Base-by-base conservation (phyloP, 2,113 vertebrate genomes). In the Globicephala melas region DNA sequence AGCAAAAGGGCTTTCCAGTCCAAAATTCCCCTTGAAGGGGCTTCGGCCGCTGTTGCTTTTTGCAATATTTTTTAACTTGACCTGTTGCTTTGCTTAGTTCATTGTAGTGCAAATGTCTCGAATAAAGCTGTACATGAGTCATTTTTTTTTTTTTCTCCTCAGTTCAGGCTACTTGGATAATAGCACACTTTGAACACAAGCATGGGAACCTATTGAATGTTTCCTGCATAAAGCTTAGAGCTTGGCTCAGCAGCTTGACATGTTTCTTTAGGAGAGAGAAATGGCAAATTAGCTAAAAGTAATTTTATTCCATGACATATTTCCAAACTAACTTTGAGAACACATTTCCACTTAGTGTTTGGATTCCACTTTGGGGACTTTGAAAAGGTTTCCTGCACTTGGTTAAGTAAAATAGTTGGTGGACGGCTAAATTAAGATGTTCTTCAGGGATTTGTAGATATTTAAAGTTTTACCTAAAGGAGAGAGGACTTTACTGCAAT, bases 31-130 rank as follows among this genome's bases (percentile, higher is more conserved):
- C 88, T 97, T 93, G 41, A 98, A 84, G 96, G 62, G 23, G 58
- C 23, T 96, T 96, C 44, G 47, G 67, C 95, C 92, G 92, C 38
- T 92, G 97, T 97, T 92, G 44, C 95, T 97, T 97, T 89, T 83
- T 84, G 63, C 92, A 62, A 70, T 97, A 98, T 97, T 97, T 98
- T 95, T 97, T 96, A 97, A 97, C 94, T 95, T 96, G 97, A 97
- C 97, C 97, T 98, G 96, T 97, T 92, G 92, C 95, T 97, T 96
- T 96, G 83, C 96, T 79, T 65, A 36, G 77, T 92, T 95, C 96
- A 98, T 98, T 97, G 93, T 97, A 96, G 97, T 98, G 98, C 97
- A 97, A 97, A 98, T 98, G 97, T 97, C 96, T 96, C 83, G 44
- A 74, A 88, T 96, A 93, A 97, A 98, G 97, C 96, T 97, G 94